Conservation (phyloP, 2,797 vertebrate species). For the Pristis pectinata region DNA sequence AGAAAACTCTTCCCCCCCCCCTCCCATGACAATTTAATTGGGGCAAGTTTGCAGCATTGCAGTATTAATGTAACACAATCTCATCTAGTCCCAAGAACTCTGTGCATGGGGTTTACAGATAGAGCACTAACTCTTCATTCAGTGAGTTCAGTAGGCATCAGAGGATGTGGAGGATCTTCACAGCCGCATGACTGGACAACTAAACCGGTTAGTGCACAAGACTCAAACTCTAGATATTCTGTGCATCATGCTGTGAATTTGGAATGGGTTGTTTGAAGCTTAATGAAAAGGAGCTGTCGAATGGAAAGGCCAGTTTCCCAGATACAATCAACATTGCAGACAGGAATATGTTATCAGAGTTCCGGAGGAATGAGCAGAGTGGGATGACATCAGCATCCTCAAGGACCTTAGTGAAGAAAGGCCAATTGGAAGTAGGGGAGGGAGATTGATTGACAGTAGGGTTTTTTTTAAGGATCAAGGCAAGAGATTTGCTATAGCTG, state of each 20-base stretch:
- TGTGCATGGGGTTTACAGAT: background rate
- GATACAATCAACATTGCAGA: background rate
- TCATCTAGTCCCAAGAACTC: background rate
- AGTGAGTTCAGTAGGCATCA: background rate
- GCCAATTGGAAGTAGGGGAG: background rate
- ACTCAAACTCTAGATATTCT: background rate
- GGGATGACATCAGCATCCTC: background rate
- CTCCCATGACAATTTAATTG: background rate
- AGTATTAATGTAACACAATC: background rate
- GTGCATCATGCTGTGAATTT: background rate
- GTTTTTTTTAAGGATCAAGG: background rate
- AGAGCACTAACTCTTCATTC: background rate
- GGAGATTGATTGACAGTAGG: background rate
- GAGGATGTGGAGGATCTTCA: background rate
- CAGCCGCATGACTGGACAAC: background rate
- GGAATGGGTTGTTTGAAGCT: background rate
- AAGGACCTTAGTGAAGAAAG: background rate
- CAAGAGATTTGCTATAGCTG: background rate
- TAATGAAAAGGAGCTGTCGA: background rate
- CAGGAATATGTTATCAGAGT: background rate
- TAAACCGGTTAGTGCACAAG: background rate
- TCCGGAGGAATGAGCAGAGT: background rate
- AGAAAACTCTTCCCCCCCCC: background rate
- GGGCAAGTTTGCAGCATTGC: background rate
- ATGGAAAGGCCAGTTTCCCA: background rate